These are phyloP conservation scores for Lasius platythorax DNA, from an alignment of 2,888 invertebrate genomes.

Conservation along the genomic window DNA sequence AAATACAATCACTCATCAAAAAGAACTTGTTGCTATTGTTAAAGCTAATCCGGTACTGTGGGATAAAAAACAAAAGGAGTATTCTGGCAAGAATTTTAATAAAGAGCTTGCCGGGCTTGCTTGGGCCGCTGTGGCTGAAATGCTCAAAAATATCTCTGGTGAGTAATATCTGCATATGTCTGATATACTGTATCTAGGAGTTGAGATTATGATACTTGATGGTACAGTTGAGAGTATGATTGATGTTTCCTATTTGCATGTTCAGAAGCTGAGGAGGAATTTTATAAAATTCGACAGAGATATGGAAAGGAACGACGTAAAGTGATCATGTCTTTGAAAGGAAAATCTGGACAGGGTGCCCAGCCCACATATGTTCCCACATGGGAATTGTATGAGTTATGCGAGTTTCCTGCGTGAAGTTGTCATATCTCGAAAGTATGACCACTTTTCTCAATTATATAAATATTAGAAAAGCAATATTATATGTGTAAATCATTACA, in stretches of 20 bases:
- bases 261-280: background rate
- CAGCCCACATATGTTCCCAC: background rate
- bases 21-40: background rate
- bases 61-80: background rate
- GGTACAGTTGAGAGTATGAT: too few species aligned
- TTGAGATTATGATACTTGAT: background rate
- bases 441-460: background rate
- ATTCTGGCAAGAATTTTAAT: background rate
- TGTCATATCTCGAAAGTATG: constrained; percentile 5
- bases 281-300: background rate
- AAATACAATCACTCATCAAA: background rate
- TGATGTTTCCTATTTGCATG: background rate
- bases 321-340: background rate
- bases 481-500: too few species aligned
- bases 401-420: background rate
- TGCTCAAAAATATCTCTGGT: background rate
- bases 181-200: background rate
- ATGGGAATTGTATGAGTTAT: constrained; percentile 11
- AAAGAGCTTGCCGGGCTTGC: background rate
- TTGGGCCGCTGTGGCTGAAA: background rate
- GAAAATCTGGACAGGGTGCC: constrained; percentile 1
- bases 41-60: background rate
- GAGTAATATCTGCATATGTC: background rate
- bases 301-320: constrained; percentile 6
- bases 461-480: background rate